Evolutionary conservation across 2,113 vertebrate genomes (phyloP).

Genomic region (Macroglossus sobrinus): DNA sequence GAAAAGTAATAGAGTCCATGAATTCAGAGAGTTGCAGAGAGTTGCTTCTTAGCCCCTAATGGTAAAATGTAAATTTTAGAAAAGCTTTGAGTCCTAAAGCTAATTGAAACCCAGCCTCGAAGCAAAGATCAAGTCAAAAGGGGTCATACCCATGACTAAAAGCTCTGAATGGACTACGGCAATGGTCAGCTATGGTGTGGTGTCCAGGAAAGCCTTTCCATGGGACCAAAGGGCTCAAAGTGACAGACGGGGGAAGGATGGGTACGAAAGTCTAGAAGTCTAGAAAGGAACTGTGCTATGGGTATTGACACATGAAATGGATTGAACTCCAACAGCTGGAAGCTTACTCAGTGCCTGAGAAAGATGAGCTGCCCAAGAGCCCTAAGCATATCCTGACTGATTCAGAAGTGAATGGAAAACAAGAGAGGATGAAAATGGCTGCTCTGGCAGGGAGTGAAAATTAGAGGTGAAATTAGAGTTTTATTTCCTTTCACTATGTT

Average conservation of each 20-base stretch:
- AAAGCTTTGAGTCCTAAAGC: not conserved
- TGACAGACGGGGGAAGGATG: accelerated
- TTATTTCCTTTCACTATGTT: not conserved
- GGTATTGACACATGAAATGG: not conserved
- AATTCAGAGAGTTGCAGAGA: not conserved
- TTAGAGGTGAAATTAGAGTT: not conserved
- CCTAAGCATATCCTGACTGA: too few relatives aligned
- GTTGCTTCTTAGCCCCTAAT: not conserved
- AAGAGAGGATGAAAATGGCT: not conserved
- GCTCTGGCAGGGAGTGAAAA: not conserved
- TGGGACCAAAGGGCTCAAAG: not conserved
- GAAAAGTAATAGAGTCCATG: not conserved
- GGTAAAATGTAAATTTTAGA: not conserved
- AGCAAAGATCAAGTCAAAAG: not conserved
- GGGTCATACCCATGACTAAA: not conserved
- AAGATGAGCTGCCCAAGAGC: not conserved
- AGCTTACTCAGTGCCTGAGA: not conserved
- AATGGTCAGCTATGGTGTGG: not conserved
- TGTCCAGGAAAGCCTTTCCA: not conserved
- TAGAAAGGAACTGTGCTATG: not conserved
- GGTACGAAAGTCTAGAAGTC: not conserved
- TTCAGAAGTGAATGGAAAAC: not conserved
- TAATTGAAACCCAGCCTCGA: not conserved
- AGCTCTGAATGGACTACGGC: not conserved
- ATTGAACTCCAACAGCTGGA: not conserved